Evolutionary conservation across 92 coral and sea anemone species (phyloP).

Genomic region (Epizoanthus illoricatus): DNA sequence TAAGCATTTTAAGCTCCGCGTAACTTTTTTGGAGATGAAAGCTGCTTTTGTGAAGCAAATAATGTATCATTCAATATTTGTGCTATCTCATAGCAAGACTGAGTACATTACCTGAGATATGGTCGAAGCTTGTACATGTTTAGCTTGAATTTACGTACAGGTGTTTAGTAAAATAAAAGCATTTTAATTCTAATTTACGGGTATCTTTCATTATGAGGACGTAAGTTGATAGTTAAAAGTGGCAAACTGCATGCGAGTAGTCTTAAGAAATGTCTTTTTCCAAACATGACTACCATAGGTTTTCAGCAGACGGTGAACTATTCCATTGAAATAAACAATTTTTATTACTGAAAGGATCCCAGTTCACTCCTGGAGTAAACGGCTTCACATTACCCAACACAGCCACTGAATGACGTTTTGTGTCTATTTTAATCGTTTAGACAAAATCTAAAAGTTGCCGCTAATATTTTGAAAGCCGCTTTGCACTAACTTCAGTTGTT

Average conservation of each 20-base stretch:
- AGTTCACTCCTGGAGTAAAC: too few relatives aligned
- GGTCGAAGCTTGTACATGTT: too few relatives aligned
- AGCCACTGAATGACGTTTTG: not conserved
- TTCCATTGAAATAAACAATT: too few relatives aligned
- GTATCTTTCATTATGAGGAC: constrained; percentile 1
- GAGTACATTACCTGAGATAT: too few relatives aligned
- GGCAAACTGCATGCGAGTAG: too few relatives aligned
- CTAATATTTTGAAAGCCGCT: not conserved
- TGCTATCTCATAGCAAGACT: too few relatives aligned
- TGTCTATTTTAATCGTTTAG: constrained; percentile 2
- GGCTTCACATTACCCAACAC: too few relatives aligned
- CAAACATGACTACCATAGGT: not conserved
- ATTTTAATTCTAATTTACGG: constrained; percentile 21
- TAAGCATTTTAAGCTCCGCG: not conserved
- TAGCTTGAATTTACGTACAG: constrained; percentile 1
- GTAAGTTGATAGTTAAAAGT: constrained; percentile 17
- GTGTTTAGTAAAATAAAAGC: constrained; percentile 22
- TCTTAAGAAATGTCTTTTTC: not conserved
- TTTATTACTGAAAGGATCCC: too few relatives aligned
- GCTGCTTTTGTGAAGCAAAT: not conserved
- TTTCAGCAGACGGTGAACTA: not conserved
- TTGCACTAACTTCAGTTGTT: not conserved
- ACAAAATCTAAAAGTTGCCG: constrained; percentile 1
- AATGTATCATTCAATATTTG: too few relatives aligned
- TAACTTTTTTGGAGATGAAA: not conserved